Percentiles rank a stretch among this genome's conserved stretches.
phyloP scores from a whole-genome alignment of 2,113 vertebrate genomes.

The Eira barbara region DNA sequence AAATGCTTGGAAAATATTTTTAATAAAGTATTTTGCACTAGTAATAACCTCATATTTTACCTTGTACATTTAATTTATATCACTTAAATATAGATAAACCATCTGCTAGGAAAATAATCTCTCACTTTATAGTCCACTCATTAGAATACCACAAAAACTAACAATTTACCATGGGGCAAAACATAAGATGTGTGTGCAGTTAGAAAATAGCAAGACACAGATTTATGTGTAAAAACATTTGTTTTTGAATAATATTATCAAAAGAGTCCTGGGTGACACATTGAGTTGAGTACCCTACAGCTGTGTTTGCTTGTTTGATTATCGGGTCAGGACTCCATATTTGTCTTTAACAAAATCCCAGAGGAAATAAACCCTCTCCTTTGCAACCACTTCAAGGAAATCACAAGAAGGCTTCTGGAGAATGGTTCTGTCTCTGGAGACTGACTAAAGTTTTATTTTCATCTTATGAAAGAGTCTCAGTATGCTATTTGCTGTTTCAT shows the following conservation, averaged over 20 bases:
- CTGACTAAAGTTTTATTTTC: slow-evolving; percentile 22
- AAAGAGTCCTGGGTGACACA: neutral
- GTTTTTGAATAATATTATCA: neutral
- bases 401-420: neutral
- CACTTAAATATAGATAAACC: neutral
- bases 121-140: neutral
- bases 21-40: neutral
- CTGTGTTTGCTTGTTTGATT: neutral
- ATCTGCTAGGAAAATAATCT: neutral
- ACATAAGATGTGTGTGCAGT: neutral
- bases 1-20: neutral
- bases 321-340: neutral
- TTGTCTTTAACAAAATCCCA: slow-evolving; percentile 40
- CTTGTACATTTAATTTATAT: neutral
- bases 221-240: neutral
- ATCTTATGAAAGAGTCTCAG: neutral
- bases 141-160: neutral
- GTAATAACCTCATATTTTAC: neutral
- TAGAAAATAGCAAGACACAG: neutral
- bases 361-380: neutral
- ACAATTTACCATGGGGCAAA: neutral
- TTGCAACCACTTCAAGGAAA: neutral
- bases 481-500: neutral
- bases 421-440: neutral
- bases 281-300: neutral